Conservation (phyloP, 2,113 vertebrate genomes). For the Pitta sordida region DNA sequence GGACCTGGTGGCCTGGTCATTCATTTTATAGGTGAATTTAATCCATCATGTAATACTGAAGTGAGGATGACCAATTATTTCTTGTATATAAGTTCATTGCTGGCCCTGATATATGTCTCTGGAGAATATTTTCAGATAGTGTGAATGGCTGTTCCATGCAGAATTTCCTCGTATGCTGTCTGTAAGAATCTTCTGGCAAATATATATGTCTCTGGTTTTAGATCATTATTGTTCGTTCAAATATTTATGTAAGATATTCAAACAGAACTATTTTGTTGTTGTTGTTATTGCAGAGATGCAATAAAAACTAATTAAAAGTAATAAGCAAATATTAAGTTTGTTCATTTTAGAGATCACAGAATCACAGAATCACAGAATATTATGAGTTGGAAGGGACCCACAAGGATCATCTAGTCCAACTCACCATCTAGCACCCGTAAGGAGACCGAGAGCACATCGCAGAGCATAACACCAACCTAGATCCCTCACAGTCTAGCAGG, state of each 20-base stretch:
- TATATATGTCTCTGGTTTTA: slow-evolving; percentile 40
- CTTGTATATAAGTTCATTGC: slow-evolving; percentile 13
- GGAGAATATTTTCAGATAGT: neutral
- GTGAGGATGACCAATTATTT: neutral
- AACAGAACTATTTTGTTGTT: neutral
- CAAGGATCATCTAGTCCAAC: too few relatives aligned
- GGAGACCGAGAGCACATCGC: too few relatives aligned
- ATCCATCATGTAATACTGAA: neutral
- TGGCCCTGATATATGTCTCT: neutral
- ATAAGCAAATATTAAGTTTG: neutral
- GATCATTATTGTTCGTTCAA: neutral
- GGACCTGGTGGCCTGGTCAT: slow-evolving; percentile 3
- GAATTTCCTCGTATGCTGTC: slow-evolving; percentile 38
- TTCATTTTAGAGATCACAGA: neutral
- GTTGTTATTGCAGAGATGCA: neutral
- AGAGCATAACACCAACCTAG: too few relatives aligned
- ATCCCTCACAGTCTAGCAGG: too few relatives aligned
- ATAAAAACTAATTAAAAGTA: neutral
- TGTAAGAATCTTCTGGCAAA: slow-evolving; percentile 49
- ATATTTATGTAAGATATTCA: neutral
- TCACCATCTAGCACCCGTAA: too few relatives aligned
- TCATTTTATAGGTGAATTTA: slow-evolving; percentile 47
- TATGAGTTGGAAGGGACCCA: neutral
- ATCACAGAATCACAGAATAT: too few relatives aligned
- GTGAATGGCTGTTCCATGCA: slow-evolving; percentile 18